Percentiles rank a stretch among this genome's conserved stretches.
phyloP scores from a whole-genome alignment of 1,140 invertebrate species.

The Gonioctena quinquepunctata region DNA sequence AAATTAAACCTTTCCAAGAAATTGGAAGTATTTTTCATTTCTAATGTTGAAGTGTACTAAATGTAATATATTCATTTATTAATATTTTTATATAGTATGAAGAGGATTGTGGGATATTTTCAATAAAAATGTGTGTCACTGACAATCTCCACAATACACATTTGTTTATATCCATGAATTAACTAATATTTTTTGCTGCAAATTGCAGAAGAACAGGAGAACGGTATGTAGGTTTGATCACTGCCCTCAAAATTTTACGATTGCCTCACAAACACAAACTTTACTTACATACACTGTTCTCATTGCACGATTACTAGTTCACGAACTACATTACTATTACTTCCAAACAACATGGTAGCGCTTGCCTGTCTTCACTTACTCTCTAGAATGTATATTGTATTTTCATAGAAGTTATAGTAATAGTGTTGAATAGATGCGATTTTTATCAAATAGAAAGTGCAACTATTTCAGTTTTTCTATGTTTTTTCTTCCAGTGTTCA shows the following conservation, averaged over 20 bases:
- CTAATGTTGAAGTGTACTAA: too few species aligned
- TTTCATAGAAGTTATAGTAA: neutral
- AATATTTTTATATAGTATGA: too few species aligned
- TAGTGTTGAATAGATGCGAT: neutral
- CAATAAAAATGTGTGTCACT: too few species aligned
- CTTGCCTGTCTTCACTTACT: neutral
- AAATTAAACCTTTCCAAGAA: too few species aligned
- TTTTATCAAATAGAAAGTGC: too few species aligned
- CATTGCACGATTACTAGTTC: neutral
- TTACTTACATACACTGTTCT: neutral
- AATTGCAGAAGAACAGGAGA: constrained; percentile 39
- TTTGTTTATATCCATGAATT: neutral
- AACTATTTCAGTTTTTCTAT: too few species aligned
- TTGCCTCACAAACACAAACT: neutral
- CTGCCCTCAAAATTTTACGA: neutral
- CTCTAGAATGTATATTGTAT: neutral
- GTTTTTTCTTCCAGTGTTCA: constrained; percentile 70
- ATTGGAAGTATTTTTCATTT: too few species aligned
- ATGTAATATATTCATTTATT: too few species aligned
- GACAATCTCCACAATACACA: too few species aligned
- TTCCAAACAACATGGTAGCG: neutral
- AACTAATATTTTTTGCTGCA: constrained; percentile 16
- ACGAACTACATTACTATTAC: neutral
- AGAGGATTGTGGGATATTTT: too few species aligned
- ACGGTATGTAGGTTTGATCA: constrained; percentile 32